Evolutionary conservation across 2,888 invertebrate genomes (phyloP).

Genomic region (Catocala fraxini): DNA sequence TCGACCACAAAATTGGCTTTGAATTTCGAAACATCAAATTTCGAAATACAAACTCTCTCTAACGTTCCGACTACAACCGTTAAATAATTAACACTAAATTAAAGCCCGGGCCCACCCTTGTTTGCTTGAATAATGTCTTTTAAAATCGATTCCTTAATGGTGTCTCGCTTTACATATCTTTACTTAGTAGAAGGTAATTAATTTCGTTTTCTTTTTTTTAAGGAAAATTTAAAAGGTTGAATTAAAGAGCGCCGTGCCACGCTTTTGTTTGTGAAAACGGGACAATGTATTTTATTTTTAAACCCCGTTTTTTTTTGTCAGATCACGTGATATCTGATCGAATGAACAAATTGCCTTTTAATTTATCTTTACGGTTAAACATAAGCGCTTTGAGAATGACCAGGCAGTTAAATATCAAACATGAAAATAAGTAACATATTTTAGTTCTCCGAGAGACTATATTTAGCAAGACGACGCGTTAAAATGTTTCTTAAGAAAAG

Average conservation of each 20-base stretch:
- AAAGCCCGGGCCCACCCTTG: constrained; percentile 58
- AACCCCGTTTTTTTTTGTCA: neutral
- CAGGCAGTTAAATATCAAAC: no score
- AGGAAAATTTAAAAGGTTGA: constrained; percentile 36
- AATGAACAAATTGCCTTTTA: no score
- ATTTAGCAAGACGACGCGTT: no score
- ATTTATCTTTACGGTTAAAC: no score
- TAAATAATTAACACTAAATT: constrained; percentile 81
- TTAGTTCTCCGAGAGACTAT: no score
- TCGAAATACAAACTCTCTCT: constrained; percentile 34
- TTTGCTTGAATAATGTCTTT: constrained; percentile 74
- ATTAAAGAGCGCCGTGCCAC: constrained; percentile 28
- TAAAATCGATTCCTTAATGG: constrained; percentile 64
- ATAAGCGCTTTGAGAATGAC: no score
- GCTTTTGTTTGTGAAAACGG: constrained; percentile 25
- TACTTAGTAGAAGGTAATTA: constrained; percentile 53
- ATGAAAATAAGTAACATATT: no score
- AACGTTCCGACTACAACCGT: constrained; percentile 64
- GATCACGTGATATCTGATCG: neutral
- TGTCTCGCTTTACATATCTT: constrained; percentile 61
- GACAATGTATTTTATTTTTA: neutral
- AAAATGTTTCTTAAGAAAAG: constrained; percentile 3
- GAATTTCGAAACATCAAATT: constrained; percentile 1
- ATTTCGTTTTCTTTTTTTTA: constrained; percentile 40
- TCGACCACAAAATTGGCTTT: neutral